These are phyloP conservation scores for Spizella passerina DNA, from an alignment of 2,797 vertebrate genomes.

Conservation along the genomic window DNA sequence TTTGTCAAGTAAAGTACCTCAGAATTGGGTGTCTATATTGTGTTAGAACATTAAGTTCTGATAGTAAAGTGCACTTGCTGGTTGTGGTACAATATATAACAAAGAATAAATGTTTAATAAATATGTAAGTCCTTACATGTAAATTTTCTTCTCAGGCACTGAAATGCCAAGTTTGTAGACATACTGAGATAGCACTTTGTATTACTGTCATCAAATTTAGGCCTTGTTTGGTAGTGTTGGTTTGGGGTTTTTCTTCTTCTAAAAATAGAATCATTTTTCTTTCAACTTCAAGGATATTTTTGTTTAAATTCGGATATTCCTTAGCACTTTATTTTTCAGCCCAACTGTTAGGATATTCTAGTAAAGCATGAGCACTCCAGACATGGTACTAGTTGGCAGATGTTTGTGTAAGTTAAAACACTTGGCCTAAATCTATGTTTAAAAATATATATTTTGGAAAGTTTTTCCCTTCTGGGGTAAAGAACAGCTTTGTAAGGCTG, in stretches of 20 bases:
- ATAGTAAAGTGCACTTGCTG: neutral
- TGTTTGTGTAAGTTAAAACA: neutral
- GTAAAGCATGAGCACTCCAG: neutral
- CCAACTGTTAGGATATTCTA: neutral
- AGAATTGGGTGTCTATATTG: neutral
- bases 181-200: neutral
- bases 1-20: neutral
- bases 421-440: neutral
- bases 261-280: neutral
- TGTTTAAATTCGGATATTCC: neutral
- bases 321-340: neutral
- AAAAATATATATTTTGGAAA: neutral
- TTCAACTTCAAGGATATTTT: neutral
- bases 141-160: neutral
- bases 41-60: neutral
- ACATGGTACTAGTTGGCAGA: neutral
- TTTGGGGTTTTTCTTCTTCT: neutral
- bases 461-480: constrained; percentile 8
- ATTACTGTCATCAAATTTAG: neutral
- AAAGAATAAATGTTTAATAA: neutral
- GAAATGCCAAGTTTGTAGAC: neutral
- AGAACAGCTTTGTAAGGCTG: neutral
- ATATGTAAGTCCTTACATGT: neutral
- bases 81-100: neutral
- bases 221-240: neutral